Evolutionary conservation across 64 coral and sea anemone genomes (phyloP).

Genomic region (Dendrophyllia cribrosa): DNA sequence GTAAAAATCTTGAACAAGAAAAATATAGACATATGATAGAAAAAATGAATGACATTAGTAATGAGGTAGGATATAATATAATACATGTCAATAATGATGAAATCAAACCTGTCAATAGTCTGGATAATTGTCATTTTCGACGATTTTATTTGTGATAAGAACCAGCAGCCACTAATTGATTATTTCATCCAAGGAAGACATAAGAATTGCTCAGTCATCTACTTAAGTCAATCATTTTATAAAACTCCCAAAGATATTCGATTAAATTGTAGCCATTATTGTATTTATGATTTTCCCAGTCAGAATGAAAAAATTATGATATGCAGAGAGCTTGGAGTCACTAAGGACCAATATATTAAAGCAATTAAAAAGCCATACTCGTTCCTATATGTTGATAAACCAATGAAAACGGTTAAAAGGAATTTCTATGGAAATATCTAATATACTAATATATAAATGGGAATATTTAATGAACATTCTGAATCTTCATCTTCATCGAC

Average conservation of each 20-base stretch:
- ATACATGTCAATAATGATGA: too few species aligned
- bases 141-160: background rate
- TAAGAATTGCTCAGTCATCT: slow-evolving; percentile 38
- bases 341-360: background rate
- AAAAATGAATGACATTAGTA: too few species aligned
- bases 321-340: background rate
- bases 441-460: slow-evolving; percentile 13
- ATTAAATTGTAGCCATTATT: background rate
- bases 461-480: background rate
- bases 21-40: slow-evolving; percentile 27
- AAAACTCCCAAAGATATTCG: background rate
- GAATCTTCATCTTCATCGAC: too few species aligned
- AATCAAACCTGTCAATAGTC: too few species aligned
- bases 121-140: background rate
- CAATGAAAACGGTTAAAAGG: background rate
- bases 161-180: background rate
- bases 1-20: too few species aligned
- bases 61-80: too few species aligned
- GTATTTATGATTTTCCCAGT: background rate
- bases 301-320: background rate
- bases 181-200: slow-evolving; percentile 47
- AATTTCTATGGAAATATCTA: slow-evolving; percentile 48
- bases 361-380: slow-evolving; percentile 16
- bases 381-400: slow-evolving; percentile 27
- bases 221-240: slow-evolving; percentile 33